Conservation (phyloP, 1,140 invertebrate genomes). For the Streblospio benedicti region DNA sequence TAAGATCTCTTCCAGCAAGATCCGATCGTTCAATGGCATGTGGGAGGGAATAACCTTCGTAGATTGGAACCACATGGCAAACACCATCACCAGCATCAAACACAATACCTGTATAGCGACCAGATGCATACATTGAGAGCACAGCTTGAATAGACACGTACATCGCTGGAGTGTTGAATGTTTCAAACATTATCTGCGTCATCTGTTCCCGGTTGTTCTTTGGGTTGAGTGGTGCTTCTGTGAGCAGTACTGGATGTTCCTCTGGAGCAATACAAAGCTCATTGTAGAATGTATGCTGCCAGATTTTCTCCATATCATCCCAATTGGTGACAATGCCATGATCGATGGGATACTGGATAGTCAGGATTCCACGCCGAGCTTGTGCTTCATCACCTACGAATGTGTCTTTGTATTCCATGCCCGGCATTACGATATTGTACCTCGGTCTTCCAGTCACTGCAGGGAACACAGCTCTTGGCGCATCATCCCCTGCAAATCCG, state of each 20-base stretch:
- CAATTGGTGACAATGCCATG: too few relatives aligned
- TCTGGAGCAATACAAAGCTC: slow-evolving; percentile 84
- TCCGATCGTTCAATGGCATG: slow-evolving; percentile 94
- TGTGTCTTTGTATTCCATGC: too few relatives aligned
- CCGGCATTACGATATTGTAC: too few relatives aligned
- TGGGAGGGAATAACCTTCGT: slow-evolving; percentile 97
- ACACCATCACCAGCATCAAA: slow-evolving; percentile 98
- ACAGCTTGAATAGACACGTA: slow-evolving; percentile 99
- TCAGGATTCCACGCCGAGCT: too few relatives aligned
- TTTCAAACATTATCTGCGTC: too few relatives aligned
- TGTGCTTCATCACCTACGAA: too few relatives aligned
- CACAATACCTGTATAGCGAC: slow-evolving; percentile 93
- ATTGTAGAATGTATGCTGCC: too few relatives aligned
- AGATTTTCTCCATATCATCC: too few relatives aligned
- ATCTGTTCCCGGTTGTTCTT: slow-evolving; percentile 26
- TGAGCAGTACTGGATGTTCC: slow-evolving; percentile 82
- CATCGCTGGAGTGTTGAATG: slow-evolving; percentile 93
- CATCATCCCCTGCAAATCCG: slow-evolving; percentile 81
- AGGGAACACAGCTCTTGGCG: slow-evolving; percentile 77
- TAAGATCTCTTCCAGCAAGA: slow-evolving; percentile 93
- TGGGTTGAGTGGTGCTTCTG: too few relatives aligned
- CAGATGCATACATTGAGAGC: slow-evolving; percentile 95
- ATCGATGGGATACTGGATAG: too few relatives aligned
- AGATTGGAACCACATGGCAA: slow-evolving; percentile 97
- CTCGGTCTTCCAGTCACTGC: slow-evolving; percentile 74